Evolutionary conservation across 1,140 invertebrate species (phyloP).

Genomic region (Drosophila setifemur): DNA sequence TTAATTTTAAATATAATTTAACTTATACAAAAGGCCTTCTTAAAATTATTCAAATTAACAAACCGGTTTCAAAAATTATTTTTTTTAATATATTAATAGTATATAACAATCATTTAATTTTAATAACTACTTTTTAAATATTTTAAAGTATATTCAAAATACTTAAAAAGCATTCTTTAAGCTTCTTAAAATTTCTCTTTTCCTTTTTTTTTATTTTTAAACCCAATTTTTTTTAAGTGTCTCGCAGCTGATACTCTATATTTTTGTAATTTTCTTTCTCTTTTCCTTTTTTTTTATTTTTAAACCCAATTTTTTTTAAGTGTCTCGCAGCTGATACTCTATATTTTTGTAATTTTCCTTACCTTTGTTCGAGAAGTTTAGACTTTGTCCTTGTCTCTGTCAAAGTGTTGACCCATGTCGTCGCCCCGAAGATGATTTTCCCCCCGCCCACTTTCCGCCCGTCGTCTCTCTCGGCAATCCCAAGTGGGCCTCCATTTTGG

Average conservation of each 20-base stretch:
- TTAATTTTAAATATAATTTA: too few relatives aligned
- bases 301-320: not conserved
- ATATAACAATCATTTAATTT: too few relatives aligned
- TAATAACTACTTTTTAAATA: too few relatives aligned
- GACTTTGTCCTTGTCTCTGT: constrained; percentile 30
- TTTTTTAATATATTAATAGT: too few relatives aligned
- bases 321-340: constrained; percentile 4
- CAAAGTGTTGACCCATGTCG: constrained; percentile 53
- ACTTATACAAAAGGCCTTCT: too few relatives aligned
- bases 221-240: not conserved
- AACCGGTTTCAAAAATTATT: too few relatives aligned
- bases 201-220: too few relatives aligned
- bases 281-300: not conserved
- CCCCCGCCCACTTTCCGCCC: not conserved
- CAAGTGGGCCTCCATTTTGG: constrained; percentile 38
- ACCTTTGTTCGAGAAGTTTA: constrained; percentile 24
- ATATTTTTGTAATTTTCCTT: constrained; percentile 2
- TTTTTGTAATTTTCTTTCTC: not conserved
- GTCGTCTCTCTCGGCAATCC: constrained; percentile 8
- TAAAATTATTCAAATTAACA: too few relatives aligned
- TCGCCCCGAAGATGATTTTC: constrained; percentile 33
- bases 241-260: constrained; percentile 1
- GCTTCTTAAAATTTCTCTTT: too few relatives aligned
- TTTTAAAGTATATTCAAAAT: too few relatives aligned
- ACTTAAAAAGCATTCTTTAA: too few relatives aligned